Evolutionary conservation across 2,113 vertebrate genomes (phyloP), one percentile per base, ranked within the genome.

Genomic region (Dermatemys mawii): DNA sequence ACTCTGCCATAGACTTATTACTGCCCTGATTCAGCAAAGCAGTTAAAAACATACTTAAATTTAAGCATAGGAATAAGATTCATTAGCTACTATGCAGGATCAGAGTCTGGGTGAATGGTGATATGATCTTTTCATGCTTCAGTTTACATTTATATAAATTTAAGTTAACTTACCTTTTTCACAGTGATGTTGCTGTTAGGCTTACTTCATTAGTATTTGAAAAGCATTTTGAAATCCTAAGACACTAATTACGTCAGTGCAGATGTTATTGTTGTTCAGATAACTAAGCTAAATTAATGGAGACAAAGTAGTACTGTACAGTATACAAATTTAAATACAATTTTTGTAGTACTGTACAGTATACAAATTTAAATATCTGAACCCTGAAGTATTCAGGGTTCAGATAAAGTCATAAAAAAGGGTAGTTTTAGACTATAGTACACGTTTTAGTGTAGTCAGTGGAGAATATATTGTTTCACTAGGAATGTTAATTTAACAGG

Each of bases 401-500:
- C 63, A 81, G 82, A 24, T 44, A 81, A n/a, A 82, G n/a, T 26
- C 32, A 84, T 49, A 83, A 83, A 51, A 51, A 8, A 83, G 16
- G 0, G 0, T 70, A 84, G 26, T 14, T 29, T 88, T 75, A 84
- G 46, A 90, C 84, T 84, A 53, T 2, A 82, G 11, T 76, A 21
- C 11, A 84, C 87, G 4, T 8, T 84, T 92, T 26, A 89, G 41
- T 11, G 41, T 87, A 49, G 41, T 84, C 48, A 29, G 83, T 8
- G 60, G 86, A 73, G 97, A 83, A 94, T 82, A 70, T 78, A 50
- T 95, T 91, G 78, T 89, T 95, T 88, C 46, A 54, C 82, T 90
- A 83, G 86, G 92, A 83, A 87, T 76, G 75, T 92, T 95, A 87
- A 27, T 93, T 96, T 94, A 92, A 92, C 93, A 95, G 90, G 88